phyloP scores from a whole-genome alignment of 2,888 invertebrate genomes.

The Noctua comes region DNA sequence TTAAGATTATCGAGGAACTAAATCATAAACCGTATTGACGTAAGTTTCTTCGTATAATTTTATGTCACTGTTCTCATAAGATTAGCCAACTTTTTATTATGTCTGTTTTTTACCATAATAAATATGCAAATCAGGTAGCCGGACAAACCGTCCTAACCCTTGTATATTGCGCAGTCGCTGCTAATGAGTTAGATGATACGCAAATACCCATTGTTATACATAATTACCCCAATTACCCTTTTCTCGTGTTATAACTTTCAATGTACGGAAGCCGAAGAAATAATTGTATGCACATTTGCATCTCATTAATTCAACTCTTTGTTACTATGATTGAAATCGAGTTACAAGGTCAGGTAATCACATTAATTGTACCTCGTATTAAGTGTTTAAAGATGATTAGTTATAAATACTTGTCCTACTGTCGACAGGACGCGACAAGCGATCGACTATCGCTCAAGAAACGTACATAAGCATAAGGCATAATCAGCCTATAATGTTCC shows the following conservation, averaged over 20 bases:
- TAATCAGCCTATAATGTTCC: too few species aligned
- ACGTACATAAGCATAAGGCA: background rate
- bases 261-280: slow-evolving; percentile 82
- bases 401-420: background rate
- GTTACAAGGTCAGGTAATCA: slow-evolving; percentile 81
- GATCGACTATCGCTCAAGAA: background rate
- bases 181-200: slow-evolving; percentile 50
- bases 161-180: slow-evolving; percentile 46
- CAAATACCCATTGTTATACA: slow-evolving; percentile 74
- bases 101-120: slow-evolving; percentile 20
- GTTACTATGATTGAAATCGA: slow-evolving; percentile 86
- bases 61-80: background rate
- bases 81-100: background rate
- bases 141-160: slow-evolving; percentile 21
- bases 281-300: slow-evolving; percentile 84
- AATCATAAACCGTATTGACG: too few species aligned
- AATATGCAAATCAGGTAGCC: slow-evolving; percentile 43
- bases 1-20: background rate
- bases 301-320: slow-evolving; percentile 83
- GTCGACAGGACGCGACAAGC: background rate
- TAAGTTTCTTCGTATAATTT: background rate
- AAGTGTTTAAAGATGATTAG: slow-evolving; percentile 69
- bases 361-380: slow-evolving; percentile 79
- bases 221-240: slow-evolving; percentile 82
- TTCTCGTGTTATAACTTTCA: slow-evolving; percentile 85